These are phyloP conservation scores for Proisotoma minuta DNA, from an alignment of 2,888 invertebrate genomes.

Conservation along the genomic window DNA sequence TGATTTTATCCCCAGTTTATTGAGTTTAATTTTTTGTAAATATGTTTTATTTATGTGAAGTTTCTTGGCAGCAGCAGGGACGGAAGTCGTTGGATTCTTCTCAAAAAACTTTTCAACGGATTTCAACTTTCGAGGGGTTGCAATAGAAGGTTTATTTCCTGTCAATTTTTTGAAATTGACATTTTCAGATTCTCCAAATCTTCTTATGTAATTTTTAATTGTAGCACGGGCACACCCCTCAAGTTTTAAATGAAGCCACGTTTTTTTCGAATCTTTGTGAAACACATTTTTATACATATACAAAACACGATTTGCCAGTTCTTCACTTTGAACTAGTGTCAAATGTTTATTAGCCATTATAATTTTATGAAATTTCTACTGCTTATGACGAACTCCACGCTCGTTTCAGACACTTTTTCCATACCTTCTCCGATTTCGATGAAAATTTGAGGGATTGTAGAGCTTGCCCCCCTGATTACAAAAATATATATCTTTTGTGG, in stretches of 20 bases:
- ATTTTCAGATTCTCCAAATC: constrained; percentile 10
- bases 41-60: constrained; percentile 6
- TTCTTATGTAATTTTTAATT: constrained; percentile 2
- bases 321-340: background rate
- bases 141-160: background rate
- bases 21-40: constrained; percentile 13
- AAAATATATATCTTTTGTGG: too few species aligned
- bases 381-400: too few species aligned
- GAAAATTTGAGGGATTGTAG: too few species aligned
- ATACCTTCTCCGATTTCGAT: too few species aligned
- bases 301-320: background rate
- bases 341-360: background rate
- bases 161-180: background rate
- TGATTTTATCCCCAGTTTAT: constrained; percentile 21
- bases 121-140: constrained; percentile 7
- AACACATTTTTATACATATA: constrained; percentile 2
- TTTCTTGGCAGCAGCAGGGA: constrained; percentile 16
- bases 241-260: background rate
- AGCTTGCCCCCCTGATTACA: too few species aligned
- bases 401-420: too few species aligned
- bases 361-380: background rate
- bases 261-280: background rate
- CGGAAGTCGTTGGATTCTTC: constrained; percentile 8
- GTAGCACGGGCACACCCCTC: constrained; percentile 2
- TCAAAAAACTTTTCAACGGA: constrained; percentile 8